A percentile compares a stretch with the other conserved stretches of the same genome.
Evolutionary conservation across 2,113 vertebrate species (phyloP).

Genomic region (Pandion haliaetus): DNA sequence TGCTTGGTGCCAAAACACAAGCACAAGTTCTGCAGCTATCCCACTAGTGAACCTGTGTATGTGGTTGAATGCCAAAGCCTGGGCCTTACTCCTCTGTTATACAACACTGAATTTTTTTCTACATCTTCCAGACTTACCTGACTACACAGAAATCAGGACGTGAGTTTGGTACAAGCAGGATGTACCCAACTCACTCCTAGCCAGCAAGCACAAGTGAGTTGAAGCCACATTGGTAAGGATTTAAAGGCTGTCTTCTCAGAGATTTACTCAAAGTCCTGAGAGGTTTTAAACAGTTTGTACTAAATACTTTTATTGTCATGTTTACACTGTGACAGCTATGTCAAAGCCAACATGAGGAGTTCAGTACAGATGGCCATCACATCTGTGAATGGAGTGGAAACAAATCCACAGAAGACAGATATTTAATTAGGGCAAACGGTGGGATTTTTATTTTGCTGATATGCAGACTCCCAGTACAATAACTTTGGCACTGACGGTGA

Average conservation of each 20-base stretch:
- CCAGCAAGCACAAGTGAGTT: neutral
- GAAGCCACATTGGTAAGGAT: neutral
- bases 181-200: neutral
- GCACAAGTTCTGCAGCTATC: neutral
- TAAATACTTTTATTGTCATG: neutral
- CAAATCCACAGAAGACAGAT: neutral
- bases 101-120: neutral
- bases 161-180: neutral
- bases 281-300: neutral
- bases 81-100: neutral
- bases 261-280: neutral
- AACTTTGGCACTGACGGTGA: neutral
- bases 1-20: neutral
- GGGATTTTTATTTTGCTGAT: neutral
- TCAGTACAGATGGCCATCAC: neutral
- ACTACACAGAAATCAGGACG: neutral
- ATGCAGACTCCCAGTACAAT: neutral
- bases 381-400: slow-evolving; percentile 29
- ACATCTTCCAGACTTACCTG: neutral
- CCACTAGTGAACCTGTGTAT: neutral
- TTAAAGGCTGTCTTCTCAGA: neutral
- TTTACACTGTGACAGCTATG: neutral
- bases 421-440: slow-evolving; percentile 27
- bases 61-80: neutral
- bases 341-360: neutral